Evolutionary conservation across 2,797 vertebrate species (phyloP).

Genomic region (Danio kyathit): DNA sequence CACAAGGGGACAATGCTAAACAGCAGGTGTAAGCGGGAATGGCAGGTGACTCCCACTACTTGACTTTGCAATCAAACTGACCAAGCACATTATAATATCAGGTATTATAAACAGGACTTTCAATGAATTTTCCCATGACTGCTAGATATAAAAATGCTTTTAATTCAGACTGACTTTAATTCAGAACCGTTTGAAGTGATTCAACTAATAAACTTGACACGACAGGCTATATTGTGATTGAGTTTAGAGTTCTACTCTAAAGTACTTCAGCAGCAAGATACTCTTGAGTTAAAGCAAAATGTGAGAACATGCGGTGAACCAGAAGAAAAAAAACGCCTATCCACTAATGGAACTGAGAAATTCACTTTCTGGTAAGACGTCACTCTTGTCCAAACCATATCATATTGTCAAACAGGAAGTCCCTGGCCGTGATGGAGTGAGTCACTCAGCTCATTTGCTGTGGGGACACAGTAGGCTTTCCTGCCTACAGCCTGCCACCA

Average conservation of each 20-base stretch:
- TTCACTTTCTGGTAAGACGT: conserved; percentile 18
- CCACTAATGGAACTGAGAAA: conserved; percentile 2
- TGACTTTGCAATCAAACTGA: too few species aligned
- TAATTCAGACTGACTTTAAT: not conserved
- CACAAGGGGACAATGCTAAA: too few species aligned
- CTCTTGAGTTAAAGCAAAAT: not conserved
- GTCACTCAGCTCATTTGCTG: conserved; percentile 48
- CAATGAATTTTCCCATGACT: not conserved
- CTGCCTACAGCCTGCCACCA: conserved; percentile 70
- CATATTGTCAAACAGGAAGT: conserved; percentile 41
- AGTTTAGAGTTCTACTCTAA: not conserved
- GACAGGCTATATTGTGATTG: not conserved
- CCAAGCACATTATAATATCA: too few species aligned
- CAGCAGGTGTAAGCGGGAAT: too few species aligned
- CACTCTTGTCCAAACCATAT: conserved; percentile 39
- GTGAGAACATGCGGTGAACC: not conserved
- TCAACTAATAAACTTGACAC: not conserved
- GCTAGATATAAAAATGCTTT: not conserved
- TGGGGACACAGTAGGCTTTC: conserved; percentile 67
- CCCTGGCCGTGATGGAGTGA: conserved; percentile 43
- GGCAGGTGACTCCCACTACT: too few species aligned
- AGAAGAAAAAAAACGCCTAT: conserved; percentile 8
- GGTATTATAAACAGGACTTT: not conserved
- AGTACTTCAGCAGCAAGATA: not conserved
- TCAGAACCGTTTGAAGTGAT: not conserved